Base-by-base conservation (phyloP, 2,113 vertebrate genomes). In the Nerophis ophidion region DNA sequence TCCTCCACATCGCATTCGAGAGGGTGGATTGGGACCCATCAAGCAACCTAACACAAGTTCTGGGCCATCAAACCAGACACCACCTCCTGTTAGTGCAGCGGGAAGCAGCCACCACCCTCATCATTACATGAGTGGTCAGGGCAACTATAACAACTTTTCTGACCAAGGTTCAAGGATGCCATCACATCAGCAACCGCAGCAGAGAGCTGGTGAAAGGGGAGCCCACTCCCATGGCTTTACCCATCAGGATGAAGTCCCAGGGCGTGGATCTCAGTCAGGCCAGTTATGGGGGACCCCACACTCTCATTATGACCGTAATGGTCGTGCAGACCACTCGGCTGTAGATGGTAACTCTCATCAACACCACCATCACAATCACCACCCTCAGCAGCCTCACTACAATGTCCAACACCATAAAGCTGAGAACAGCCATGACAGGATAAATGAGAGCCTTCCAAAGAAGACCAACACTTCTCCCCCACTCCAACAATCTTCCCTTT, bases 1-100 rank as follows among this genome's bases (percentile, higher is more conserved):
- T 6, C 93, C 93, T 70, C 92, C 93, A 6, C 89, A 90, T 13
- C 92, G 92, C 59, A 72, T 85, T 64, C 75, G 89, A 62, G 91
- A 92, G 0, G 81, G 72, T 34, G 86, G 77, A 10, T 50, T 88
- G 44, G 84, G 86, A 52, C 69, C 88, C 38, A 83, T 91, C 44
- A 89, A 90, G 72, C 87, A 89, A 53, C 77, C 86, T n/a, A 79
- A 57, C 63, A 66, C 86, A 47, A 78, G 63, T 44, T 80, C 87
- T n/a, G 87, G 84, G 15, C 76, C 89, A 42, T 84, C 86, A 46
- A 90, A 86, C 70, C 89, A 90, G 66, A 87, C 87, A 4, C 86
- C 88, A 16, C 88, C 89, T 16, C 87, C 88, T 51, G 77, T 84
- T 46, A 81, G 84, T 36, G 67, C 76, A 45, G 87, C 88, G 61